A percentile compares a stretch with the other conserved stretches of the same genome.
phyloP scores from a whole-genome alignment of 2,113 vertebrate genomes.

The Sphaerodactylus townsendi region DNA sequence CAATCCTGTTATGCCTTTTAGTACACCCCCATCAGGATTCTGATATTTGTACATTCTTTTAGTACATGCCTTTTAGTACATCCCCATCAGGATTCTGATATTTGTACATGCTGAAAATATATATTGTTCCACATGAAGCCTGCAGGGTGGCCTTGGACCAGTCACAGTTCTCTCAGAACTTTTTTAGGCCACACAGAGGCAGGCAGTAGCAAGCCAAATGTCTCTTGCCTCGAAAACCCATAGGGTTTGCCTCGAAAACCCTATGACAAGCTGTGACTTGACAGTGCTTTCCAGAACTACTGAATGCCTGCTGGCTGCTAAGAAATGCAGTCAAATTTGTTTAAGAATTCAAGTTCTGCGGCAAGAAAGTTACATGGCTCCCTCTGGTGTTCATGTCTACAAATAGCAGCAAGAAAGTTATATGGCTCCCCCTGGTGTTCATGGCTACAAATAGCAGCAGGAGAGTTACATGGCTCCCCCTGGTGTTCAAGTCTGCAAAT shows the following conservation, averaged over 20 bases:
- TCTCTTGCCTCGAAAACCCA: too few species aligned
- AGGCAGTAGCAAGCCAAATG: too few species aligned
- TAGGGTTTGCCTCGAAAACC: too few species aligned
- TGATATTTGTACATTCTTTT: too few species aligned
- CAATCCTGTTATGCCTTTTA: too few species aligned
- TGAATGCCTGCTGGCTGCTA: background rate
- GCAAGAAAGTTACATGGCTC: background rate
- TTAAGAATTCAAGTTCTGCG: background rate
- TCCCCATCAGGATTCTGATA: background rate
- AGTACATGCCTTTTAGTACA: too few species aligned
- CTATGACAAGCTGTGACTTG: too few species aligned
- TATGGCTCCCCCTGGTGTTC: constrained; percentile 3
- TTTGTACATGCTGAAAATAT: background rate
- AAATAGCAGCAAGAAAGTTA: background rate
- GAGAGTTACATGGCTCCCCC: background rate
- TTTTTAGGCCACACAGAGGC: too few species aligned
- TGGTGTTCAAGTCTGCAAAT: background rate
- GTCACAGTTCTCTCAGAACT: too few species aligned
- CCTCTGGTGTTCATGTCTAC: background rate
- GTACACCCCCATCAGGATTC: background rate
- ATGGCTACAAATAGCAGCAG: background rate
- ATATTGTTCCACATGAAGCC: too few species aligned
- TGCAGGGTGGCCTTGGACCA: too few species aligned
- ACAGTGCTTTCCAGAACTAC: too few species aligned
- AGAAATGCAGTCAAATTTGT: background rate